These are phyloP conservation scores for Luidia sarsii DNA, from an alignment of 53 echinoderm and acorn worm genomes.

Conservation along the genomic window DNA sequence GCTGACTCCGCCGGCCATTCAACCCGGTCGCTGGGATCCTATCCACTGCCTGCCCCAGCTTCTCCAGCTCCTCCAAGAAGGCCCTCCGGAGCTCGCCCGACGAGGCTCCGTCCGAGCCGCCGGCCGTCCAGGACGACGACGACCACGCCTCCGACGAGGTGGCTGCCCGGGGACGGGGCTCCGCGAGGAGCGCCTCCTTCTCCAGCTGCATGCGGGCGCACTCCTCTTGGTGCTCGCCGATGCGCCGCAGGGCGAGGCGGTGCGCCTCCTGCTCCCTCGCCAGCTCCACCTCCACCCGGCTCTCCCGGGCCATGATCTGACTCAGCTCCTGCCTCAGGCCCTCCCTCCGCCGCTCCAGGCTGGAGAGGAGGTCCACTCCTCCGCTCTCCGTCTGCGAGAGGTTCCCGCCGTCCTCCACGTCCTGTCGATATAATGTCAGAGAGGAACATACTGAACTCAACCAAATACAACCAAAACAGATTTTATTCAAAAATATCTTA, in stretches of 20 bases:
- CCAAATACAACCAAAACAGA: too few relatives aligned
- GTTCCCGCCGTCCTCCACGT: too few relatives aligned
- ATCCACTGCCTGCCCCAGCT: conserved; percentile 9
- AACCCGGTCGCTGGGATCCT: too few relatives aligned
- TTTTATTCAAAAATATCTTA: too few relatives aligned
- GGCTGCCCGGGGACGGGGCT: too few relatives aligned
- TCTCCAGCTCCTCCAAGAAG: conserved; percentile 28
- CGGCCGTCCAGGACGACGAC: too few relatives aligned
- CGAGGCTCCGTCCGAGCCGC: too few relatives aligned
- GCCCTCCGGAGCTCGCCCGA: conserved; percentile 1
- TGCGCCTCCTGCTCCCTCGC: conserved; percentile 20
- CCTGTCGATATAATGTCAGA: too few relatives aligned
- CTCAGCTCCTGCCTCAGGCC: not conserved
- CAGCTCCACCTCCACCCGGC: conserved; percentile 11
- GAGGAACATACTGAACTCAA: too few relatives aligned
- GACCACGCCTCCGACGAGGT: too few relatives aligned
- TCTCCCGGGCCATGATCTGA: conserved; percentile 13
- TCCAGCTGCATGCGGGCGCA: conserved; percentile 45
- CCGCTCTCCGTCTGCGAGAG: too few relatives aligned
- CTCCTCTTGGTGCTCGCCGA: conserved; percentile 29
- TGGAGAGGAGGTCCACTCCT: conserved; percentile 31
- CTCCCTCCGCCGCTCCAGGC: conserved; percentile 24
- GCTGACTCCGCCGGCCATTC: too few relatives aligned
- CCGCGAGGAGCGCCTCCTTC: conserved; percentile 32
- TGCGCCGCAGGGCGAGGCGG: not conserved